These are phyloP conservation scores for Campoplex nolae DNA, from an alignment of 2,888 invertebrate genomes.

Conservation along the genomic window DNA sequence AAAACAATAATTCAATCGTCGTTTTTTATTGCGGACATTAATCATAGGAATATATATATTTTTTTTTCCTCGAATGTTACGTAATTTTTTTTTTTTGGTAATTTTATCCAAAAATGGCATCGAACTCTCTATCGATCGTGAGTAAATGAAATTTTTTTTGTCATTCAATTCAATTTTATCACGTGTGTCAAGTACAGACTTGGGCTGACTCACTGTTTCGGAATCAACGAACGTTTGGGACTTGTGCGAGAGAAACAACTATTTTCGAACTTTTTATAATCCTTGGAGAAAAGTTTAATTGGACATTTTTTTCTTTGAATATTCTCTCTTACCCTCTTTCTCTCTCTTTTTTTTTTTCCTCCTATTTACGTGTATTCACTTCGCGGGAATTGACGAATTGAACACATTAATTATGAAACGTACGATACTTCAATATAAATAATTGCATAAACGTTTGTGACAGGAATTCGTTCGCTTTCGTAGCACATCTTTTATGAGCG, in stretches of 20 bases:
- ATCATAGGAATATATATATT: neutral
- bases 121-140: no score
- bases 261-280: neutral
- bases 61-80: neutral
- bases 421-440: no score
- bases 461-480: neutral
- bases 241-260: neutral
- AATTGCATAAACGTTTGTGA: no score
- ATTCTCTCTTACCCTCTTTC: neutral
- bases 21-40: no score
- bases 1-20: neutral
- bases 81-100: no score
- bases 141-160: no score
- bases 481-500: neutral
- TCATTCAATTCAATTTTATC: no score
- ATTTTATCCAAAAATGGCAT: neutral
- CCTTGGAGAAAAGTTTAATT: neutral
- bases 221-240: neutral
- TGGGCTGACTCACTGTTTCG: neutral
- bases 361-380: neutral
- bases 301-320: neutral
- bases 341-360: neutral
- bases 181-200: neutral
- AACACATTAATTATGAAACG: no score
- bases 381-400: no score